Conservation (phyloP, 2,113 vertebrate genomes). For the Lycocorax pyrrhopterus region DNA sequence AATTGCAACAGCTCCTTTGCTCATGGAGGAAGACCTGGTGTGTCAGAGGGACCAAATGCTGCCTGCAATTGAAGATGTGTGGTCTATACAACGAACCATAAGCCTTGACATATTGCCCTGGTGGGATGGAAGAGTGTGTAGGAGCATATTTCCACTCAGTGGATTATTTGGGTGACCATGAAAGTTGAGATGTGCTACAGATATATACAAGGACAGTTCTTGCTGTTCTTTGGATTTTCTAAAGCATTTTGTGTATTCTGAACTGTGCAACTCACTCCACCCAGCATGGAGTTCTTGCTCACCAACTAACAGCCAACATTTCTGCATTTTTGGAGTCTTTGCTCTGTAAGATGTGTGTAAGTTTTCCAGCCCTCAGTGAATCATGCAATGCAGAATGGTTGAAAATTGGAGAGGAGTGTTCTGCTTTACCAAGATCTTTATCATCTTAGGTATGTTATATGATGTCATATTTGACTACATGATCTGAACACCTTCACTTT, state of each 20-base stretch:
- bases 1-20: not conserved
- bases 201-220: not conserved
- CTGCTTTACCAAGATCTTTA: not conserved
- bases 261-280: not conserved
- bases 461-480: not conserved
- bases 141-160: not conserved
- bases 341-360: not conserved
- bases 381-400: not conserved
- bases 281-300: not conserved
- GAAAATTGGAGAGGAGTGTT: not conserved
- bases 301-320: not conserved
- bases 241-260: not conserved
- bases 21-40: not conserved
- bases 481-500: not conserved
- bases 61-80: not conserved
- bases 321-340: not conserved
- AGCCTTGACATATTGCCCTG: rapidly evolving
- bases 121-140: no score
- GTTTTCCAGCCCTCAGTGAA: not conserved
- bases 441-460: not conserved
- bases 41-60: not conserved
- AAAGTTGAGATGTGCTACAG: not conserved
- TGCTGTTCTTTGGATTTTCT: not conserved
- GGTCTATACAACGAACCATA: not conserved
- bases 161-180: not conserved